Evolutionary conservation across 1,140 invertebrate species (phyloP).

Genomic region (Dendrolimus punctatus): DNA sequence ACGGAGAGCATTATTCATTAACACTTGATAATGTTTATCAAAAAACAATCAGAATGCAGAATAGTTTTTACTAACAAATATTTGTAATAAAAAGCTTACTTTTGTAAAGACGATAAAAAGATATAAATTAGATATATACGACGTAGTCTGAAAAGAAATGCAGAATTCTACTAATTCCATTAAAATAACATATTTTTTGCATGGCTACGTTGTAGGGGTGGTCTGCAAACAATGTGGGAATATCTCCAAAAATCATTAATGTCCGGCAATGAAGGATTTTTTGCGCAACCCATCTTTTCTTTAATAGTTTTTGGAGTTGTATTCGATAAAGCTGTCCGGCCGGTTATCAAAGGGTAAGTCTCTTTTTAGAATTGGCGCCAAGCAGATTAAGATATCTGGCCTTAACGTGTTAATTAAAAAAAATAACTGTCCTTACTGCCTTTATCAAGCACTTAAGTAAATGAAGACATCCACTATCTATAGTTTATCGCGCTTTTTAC

Average conservation of each 20-base stretch:
- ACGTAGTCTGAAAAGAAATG: no score
- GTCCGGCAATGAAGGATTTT: slow-evolving; percentile 44
- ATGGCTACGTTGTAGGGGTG: slow-evolving; percentile 21
- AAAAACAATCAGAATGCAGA: no score
- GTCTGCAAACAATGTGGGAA: slow-evolving; percentile 33
- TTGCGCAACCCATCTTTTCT: slow-evolving; percentile 51
- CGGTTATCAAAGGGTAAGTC: slow-evolving; percentile 58
- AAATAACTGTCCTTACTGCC: slow-evolving; percentile 53
- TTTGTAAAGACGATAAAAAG: no score
- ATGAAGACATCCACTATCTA: slow-evolving; percentile 32
- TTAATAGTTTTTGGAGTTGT: slow-evolving; percentile 44
- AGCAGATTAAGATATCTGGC: slow-evolving; percentile 65
- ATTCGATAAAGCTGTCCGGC: slow-evolving; percentile 56
- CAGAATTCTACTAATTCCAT: no score
- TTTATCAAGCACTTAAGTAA: slow-evolving; percentile 64
- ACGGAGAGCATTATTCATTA: no score
- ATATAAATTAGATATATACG: no score
- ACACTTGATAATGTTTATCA: no score
- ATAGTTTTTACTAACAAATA: no score
- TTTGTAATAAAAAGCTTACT: no score
- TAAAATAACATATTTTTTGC: no score
- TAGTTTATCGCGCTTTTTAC: slow-evolving; percentile 61
- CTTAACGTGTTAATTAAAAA: slow-evolving; percentile 70
- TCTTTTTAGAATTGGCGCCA: slow-evolving; percentile 66
- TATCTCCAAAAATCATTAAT: slow-evolving; percentile 40